phyloP scores from a whole-genome alignment of 2,888 invertebrate species.

The Dioctria linearis region DNA sequence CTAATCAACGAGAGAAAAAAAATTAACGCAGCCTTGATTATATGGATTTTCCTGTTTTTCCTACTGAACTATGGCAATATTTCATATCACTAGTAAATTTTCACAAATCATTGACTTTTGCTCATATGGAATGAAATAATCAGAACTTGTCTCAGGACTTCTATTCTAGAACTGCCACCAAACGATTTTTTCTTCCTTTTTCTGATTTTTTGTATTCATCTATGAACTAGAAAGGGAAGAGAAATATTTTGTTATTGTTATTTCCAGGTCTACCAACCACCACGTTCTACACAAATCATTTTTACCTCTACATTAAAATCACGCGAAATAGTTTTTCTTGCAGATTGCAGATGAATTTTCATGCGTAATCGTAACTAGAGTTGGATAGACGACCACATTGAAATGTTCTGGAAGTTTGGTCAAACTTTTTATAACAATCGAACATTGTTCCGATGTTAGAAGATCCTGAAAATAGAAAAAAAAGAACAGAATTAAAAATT shows the following conservation, averaged over 20 bases:
- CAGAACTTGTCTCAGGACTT: conserved; percentile 58
- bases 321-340: conserved; percentile 67
- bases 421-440: conserved; percentile 69
- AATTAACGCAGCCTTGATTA: conserved; percentile 17
- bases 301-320: conserved; percentile 70
- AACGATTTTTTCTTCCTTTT: conserved; percentile 68
- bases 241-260: not conserved
- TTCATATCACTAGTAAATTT: conserved; percentile 28
- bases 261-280: too few relatives aligned
- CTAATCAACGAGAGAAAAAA: conserved; percentile 1
- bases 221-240: conserved; percentile 63
- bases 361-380: conserved; percentile 68
- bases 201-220: conserved; percentile 70
- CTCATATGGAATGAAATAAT: conserved; percentile 29
- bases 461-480: conserved; percentile 64
- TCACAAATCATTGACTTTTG: conserved; percentile 41
- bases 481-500: not conserved
- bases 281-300: conserved; percentile 21
- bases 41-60: not conserved
- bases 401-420: conserved; percentile 69
- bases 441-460: conserved; percentile 68
- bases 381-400: conserved; percentile 70
- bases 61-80: conserved; percentile 47
- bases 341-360: conserved; percentile 68
- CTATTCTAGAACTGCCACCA: conserved; percentile 66